These are phyloP conservation scores for Zaprionus vittiger DNA, from an alignment of 1,140 invertebrate genomes.

Conservation along the genomic window DNA sequence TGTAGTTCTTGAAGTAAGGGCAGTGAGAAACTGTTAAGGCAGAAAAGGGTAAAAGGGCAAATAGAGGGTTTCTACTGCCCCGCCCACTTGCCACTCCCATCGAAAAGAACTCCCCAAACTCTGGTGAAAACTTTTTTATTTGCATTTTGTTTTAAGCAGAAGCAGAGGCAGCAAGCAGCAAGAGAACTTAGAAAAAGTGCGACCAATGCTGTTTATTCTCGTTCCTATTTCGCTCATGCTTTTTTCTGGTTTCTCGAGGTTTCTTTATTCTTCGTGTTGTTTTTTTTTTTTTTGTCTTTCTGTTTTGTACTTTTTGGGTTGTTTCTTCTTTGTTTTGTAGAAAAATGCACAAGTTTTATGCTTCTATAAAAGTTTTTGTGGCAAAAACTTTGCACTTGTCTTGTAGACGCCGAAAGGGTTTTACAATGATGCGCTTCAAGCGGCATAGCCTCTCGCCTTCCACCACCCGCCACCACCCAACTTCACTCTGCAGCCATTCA, in stretches of 20 bases:
- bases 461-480: not conserved
- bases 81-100: not conserved
- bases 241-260: conserved; percentile 7
- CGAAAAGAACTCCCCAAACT: conserved; percentile 37
- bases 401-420: conserved; percentile 75
- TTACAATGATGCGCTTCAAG: conserved; percentile 75
- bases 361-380: conserved; percentile 77
- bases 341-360: conserved; percentile 81
- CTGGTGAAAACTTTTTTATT: conserved; percentile 71
- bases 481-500: not conserved
- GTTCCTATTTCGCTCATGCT: conserved; percentile 22
- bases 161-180: conserved; percentile 2
- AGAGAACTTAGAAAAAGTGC: conserved; percentile 41
- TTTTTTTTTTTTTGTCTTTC: conserved; percentile 16
- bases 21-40: not conserved
- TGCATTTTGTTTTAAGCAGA: conserved; percentile 77
- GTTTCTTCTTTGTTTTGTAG: conserved; percentile 76
- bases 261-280: not conserved
- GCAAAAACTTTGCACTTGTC: conserved; percentile 78
- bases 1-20: conserved; percentile 46
- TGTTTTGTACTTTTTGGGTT: conserved; percentile 37
- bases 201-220: conserved; percentile 66
- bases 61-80: too few species aligned
- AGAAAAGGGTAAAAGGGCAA: not conserved
- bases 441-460: conserved; percentile 1